Evolutionary conservation across 2,888 invertebrate species (phyloP), one percentile per base, ranked within the genome.

Genomic region (Agonopterix heracliana): DNA sequence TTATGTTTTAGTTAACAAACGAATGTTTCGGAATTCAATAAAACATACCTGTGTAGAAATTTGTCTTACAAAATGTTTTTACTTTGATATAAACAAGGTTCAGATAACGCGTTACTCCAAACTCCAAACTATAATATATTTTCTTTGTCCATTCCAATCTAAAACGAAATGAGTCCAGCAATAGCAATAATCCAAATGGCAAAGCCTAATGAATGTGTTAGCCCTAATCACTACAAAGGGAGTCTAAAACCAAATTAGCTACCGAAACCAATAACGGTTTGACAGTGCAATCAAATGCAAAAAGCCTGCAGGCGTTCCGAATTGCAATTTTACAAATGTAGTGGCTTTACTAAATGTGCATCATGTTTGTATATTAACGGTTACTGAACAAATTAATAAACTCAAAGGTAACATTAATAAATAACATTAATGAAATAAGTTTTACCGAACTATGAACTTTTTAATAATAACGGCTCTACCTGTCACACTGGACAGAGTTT

Each of bases 221-320:
- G 38, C 38, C 10, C 13, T 41, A 41, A 46, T 46, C 13, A 46
- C 41, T 12, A 14, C 44, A 41, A 41, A 34, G 44, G 26, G 44
- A 44, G 26, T 8, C 35, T 41, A 41, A 47, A 35, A 34, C 47
- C 14, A 42, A 47, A 47, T 47, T 47, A 42, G 47, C 26, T 42
- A 46, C 17, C n/a, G 26, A 26, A 11, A 12, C 47, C 46, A 17
- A 41, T 35, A 42, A 41, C 41, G 3, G 41, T 42, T 47, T 47
- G 47, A 47, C 42, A 35, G 41, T 35, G 47, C 41, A 47, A 47
- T 47, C 47, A 47, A 40, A 47, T n/a, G 47, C 41, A 9, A 46
- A 47, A 34, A 46, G 7, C 41, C 47, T 42, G 13, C 47, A 13
- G 34, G 47, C 14, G 26, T 3, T 3, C 47, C 9, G 14, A 34